Evolutionary conservation across 2,113 vertebrate species (phyloP).

Genomic region (Podilymbus podiceps): DNA sequence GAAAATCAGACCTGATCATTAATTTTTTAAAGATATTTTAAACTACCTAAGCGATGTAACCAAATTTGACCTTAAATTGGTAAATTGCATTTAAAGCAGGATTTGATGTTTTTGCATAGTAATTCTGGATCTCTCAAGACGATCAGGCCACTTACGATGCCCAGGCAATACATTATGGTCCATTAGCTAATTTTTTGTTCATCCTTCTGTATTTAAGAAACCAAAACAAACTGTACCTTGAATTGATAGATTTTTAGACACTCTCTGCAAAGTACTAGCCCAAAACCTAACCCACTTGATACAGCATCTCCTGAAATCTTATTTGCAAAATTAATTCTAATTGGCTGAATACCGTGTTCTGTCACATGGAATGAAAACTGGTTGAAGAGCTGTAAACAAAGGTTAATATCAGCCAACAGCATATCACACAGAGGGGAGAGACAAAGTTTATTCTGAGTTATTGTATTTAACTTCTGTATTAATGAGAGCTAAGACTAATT

Average conservation of each 20-base stretch:
- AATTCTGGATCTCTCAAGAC: neutral
- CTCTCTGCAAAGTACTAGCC: neutral
- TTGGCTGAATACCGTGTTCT: neutral
- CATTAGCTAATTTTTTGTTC: conserved; percentile 35
- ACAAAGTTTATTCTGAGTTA: neutral
- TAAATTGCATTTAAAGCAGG: conserved; percentile 24
- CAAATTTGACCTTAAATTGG: conserved; percentile 2
- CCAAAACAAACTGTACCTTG: neutral
- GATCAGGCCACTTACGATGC: conserved; percentile 1
- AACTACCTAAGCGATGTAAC: neutral
- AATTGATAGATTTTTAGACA: conserved; percentile 18
- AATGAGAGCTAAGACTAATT: neutral
- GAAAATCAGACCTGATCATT: neutral
- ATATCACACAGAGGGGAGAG: neutral
- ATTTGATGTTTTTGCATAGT: conserved; percentile 1
- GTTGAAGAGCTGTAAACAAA: conserved; percentile 40
- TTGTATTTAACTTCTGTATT: neutral
- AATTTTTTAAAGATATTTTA: neutral
- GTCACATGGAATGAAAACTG: conserved; percentile 36
- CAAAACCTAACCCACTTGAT: neutral
- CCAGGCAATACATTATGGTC: neutral
- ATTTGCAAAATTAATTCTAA: conserved; percentile 58
- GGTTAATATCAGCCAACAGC: conserved; percentile 20
- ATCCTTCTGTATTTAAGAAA: conserved; percentile 20
- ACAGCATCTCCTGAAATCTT: conserved; percentile 5